phyloP scores from a whole-genome alignment of 2,113 vertebrate species.

The Crotophaga sulcirostris region DNA sequence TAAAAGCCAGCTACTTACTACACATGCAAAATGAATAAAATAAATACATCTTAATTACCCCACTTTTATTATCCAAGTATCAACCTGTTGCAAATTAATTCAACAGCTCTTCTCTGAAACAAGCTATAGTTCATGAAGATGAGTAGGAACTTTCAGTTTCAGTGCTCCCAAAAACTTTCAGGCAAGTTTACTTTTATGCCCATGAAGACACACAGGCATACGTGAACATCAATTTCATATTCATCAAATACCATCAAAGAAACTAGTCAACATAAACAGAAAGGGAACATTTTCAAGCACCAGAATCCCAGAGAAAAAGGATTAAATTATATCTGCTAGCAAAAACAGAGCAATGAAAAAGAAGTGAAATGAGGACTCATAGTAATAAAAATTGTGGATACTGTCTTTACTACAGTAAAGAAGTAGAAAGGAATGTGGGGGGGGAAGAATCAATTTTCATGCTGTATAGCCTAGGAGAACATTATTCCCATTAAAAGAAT shows the following conservation, averaged over 20 bases:
- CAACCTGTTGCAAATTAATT: background rate
- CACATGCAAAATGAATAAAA: background rate
- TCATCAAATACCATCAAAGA: background rate
- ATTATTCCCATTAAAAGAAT: slow-evolving; percentile 45
- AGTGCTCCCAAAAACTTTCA: background rate
- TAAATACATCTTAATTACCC: background rate
- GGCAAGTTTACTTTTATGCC: background rate
- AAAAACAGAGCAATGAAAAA: background rate
- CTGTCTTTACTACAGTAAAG: background rate
- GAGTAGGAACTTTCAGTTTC: background rate
- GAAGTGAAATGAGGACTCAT: background rate
- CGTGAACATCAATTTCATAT: background rate
- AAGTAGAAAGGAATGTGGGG: background rate
- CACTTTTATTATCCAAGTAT: background rate
- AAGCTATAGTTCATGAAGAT: background rate
- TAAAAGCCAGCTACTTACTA: background rate
- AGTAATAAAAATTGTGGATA: background rate
- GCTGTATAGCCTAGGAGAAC: slow-evolving; percentile 11
- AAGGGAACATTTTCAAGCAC: slow-evolving; percentile 1
- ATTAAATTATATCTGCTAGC: background rate
- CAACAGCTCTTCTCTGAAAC: background rate
- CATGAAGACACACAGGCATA: background rate
- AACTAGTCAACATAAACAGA: background rate
- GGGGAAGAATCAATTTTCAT: slow-evolving; percentile 5
- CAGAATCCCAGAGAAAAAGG: slow-evolving; percentile 5